Conservation (phyloP, 2,113 vertebrate species). For the Malurus alboscapulatus region DNA sequence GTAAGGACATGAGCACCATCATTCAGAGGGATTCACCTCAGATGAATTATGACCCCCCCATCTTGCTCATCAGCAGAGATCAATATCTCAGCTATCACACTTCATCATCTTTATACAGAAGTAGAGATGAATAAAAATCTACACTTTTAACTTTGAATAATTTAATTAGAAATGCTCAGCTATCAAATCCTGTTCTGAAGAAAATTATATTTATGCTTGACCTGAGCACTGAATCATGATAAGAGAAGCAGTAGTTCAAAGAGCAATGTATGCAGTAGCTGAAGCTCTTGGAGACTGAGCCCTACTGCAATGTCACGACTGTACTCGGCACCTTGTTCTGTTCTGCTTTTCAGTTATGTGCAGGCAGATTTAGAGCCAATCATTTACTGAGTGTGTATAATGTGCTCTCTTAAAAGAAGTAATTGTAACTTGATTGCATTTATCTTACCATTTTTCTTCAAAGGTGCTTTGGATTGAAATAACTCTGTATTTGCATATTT, state of each 20-base stretch:
- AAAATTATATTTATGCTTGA: constrained; percentile 1
- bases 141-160: background rate
- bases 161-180: background rate
- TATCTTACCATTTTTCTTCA: constrained; percentile 61
- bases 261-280: background rate
- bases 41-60: background rate
- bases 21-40: background rate
- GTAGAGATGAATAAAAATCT: constrained; percentile 29
- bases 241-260: background rate
- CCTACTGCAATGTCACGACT: background rate
- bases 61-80: background rate
- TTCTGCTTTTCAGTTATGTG: background rate
- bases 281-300: background rate
- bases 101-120: background rate
- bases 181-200: background rate
- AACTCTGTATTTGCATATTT: constrained; percentile 55
- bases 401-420: constrained; percentile 8
- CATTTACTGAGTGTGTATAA: background rate
- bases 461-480: constrained; percentile 60
- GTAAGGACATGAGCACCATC: background rate
- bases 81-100: background rate
- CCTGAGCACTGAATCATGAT: background rate
- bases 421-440: constrained; percentile 49
- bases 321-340: background rate
- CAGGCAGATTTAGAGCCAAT: constrained; percentile 12